These are phyloP conservation scores for Rhopalosiphum padi DNA, from an alignment of 1,140 invertebrate species.

Conservation along the genomic window DNA sequence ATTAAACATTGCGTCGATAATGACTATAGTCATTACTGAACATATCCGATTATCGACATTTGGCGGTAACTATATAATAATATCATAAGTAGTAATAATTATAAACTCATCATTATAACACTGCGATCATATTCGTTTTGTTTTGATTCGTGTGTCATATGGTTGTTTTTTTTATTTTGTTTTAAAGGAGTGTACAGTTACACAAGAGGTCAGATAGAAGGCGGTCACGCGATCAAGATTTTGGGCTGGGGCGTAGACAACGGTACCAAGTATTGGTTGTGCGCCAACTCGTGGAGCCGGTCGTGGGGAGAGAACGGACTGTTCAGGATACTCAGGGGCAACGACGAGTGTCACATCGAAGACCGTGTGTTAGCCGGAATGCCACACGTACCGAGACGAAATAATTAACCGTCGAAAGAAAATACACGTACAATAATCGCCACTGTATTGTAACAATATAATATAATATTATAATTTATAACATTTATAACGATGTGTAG, in stretches of 20 bases:
- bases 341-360: constrained; percentile 85
- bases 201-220: constrained; percentile 62
- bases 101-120: background rate
- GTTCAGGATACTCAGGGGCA: constrained; percentile 86
- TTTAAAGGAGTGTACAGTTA: constrained; percentile 9
- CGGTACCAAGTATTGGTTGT: constrained; percentile 79
- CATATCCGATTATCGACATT: too few relatives aligned
- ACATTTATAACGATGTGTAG: background rate
- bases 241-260: constrained; percentile 74
- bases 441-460: background rate
- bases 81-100: too few relatives aligned
- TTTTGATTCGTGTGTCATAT: background rate
- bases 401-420: background rate
- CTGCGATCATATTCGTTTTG: background rate
- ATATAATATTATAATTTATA: background rate
- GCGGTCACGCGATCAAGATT: constrained; percentile 89
- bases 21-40: too few relatives aligned
- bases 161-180: background rate
- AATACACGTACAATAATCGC: background rate
- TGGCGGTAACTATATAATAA: too few relatives aligned
- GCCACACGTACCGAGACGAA: background rate
- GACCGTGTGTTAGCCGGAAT: constrained; percentile 1
- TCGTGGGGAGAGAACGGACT: constrained; percentile 87
- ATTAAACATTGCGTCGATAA: too few relatives aligned
- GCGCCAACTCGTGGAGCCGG: constrained; percentile 91